These are phyloP conservation scores for Fistularia tabacaria DNA, from an alignment of 2,797 vertebrate species.

Conservation along the genomic window DNA sequence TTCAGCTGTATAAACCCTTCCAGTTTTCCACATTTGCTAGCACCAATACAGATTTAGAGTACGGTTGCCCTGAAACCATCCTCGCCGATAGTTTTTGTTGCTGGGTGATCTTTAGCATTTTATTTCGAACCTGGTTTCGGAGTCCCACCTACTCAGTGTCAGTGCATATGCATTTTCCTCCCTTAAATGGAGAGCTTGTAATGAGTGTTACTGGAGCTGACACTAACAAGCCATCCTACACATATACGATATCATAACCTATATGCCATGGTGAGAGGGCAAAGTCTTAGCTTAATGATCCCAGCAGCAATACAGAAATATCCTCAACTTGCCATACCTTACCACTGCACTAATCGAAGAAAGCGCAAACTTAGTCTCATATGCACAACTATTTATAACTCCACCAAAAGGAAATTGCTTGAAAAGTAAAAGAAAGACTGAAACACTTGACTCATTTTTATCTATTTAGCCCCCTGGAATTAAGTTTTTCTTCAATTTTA, in stretches of 20 bases:
- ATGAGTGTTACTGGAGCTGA: conserved; percentile 28
- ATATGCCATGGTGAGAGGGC: conserved; percentile 57
- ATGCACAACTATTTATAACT: too few species aligned
- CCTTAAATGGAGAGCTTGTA: conserved; percentile 43
- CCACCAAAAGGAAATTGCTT: too few species aligned
- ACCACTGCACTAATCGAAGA: neutral
- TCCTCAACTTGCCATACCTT: conserved; percentile 15
- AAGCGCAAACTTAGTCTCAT: too few species aligned
- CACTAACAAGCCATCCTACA: conserved; percentile 56
- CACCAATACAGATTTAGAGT: conserved; percentile 7
- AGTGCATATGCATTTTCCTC: conserved; percentile 32
- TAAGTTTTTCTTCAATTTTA: too few species aligned
- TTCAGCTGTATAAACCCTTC: neutral
- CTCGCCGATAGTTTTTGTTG: conserved; percentile 26
- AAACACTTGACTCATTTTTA: too few species aligned
- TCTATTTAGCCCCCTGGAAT: too few species aligned
- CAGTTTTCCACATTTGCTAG: neutral
- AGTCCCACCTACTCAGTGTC: conserved; percentile 45
- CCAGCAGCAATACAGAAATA: conserved; percentile 30
- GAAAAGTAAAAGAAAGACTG: too few species aligned
- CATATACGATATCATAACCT: conserved; percentile 57
- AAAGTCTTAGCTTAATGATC: conserved; percentile 18
- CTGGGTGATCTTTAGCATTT: conserved; percentile 39
- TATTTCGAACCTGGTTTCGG: conserved; percentile 44
- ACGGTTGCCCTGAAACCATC: conserved; percentile 26